Evolutionary conservation across 64 coral and sea anemone genomes (phyloP).

Genomic region (Catalaphyllia jardinei): DNA sequence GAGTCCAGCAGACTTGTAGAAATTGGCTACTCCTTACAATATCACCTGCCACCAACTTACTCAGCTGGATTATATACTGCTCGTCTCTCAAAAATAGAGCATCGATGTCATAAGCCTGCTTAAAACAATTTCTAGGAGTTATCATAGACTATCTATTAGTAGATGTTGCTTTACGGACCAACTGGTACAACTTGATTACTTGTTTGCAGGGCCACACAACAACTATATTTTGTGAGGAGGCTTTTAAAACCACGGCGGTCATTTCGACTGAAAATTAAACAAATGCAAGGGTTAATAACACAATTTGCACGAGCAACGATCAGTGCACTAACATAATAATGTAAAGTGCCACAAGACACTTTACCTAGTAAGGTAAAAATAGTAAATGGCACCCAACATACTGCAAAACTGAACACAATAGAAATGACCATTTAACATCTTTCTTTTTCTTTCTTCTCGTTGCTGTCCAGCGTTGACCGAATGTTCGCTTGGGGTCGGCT

Average conservation of each 20-base stretch:
- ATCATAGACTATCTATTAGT: too few species aligned
- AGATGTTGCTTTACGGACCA: too few species aligned
- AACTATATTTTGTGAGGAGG: not conserved
- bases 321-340: not conserved
- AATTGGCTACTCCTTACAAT: too few species aligned
- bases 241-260: not conserved
- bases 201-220: too few species aligned
- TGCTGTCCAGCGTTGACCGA: not conserved
- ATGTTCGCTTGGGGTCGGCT: not conserved
- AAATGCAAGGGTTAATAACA: not conserved
- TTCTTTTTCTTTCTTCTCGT: not conserved
- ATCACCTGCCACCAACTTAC: too few species aligned
- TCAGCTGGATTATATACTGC: too few species aligned
- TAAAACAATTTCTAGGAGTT: too few species aligned
- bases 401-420: not conserved
- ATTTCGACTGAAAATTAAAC: not conserved
- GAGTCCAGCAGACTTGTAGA: too few species aligned
- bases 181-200: too few species aligned
- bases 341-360: not conserved
- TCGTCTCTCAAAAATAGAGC: too few species aligned
- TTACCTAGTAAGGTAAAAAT: not conserved
- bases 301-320: not conserved
- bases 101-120: too few species aligned
- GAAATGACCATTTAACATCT: not conserved
- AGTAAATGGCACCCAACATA: not conserved